These are phyloP conservation scores for Sesamia inferens DNA, from an alignment of 2,888 invertebrate genomes.

Conservation along the genomic window DNA sequence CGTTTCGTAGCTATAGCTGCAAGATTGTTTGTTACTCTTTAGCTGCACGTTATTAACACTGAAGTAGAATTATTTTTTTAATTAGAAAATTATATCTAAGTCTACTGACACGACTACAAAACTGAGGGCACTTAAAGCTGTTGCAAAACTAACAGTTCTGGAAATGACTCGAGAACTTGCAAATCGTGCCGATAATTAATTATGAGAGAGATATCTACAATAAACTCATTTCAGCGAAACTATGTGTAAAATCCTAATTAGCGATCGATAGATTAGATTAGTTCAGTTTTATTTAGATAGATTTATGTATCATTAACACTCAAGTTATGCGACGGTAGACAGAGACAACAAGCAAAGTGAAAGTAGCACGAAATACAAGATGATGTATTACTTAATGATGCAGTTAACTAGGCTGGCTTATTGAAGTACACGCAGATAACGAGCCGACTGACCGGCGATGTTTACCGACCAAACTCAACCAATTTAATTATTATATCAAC, in stretches of 20 bases:
- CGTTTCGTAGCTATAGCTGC: slow-evolving; percentile 12
- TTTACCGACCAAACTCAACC: slow-evolving; percentile 15
- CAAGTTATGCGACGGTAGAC: slow-evolving; percentile 46
- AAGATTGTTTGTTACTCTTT: slow-evolving; percentile 9
- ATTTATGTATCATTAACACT: slow-evolving; percentile 43
- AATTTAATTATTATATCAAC: slow-evolving; percentile 25
- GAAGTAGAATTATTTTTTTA: background rate
- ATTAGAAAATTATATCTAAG: background rate
- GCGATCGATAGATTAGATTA: too few relatives aligned
- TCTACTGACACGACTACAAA: background rate
- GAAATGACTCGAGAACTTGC: background rate
- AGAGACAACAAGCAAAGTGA: slow-evolving; percentile 56
- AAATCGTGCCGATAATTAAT: background rate
- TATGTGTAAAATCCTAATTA: slow-evolving; percentile 44
- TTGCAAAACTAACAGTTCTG: background rate
- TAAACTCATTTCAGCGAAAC: slow-evolving; percentile 51
- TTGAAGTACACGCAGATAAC: slow-evolving; percentile 42
- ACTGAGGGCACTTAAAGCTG: background rate
- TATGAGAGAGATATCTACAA: slow-evolving; percentile 39
- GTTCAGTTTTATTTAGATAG: slow-evolving; percentile 48
- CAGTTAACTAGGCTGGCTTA: slow-evolving; percentile 44
- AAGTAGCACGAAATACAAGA: slow-evolving; percentile 56
- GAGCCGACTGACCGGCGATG: slow-evolving; percentile 25
- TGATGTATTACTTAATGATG: slow-evolving; percentile 58
- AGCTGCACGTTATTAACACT: background rate